A percentile compares a stretch with the other conserved stretches of the same genome.
Conservation (phyloP, 2,797 vertebrate species). For the Melanotaenia trifasciata region DNA sequence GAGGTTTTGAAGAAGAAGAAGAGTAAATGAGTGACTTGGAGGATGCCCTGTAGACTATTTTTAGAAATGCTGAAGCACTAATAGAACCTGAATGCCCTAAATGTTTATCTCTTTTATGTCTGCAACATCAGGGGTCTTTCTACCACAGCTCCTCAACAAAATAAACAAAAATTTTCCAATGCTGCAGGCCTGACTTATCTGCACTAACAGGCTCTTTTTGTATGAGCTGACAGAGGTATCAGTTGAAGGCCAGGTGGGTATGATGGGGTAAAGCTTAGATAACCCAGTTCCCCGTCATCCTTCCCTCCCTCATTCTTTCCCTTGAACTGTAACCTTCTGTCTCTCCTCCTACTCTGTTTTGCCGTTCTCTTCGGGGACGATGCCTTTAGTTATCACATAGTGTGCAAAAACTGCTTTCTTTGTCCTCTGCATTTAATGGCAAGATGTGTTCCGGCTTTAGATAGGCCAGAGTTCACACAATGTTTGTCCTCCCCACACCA, state of each 20-base stretch:
- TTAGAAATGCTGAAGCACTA: constrained; percentile 59
- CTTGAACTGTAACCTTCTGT: constrained; percentile 69
- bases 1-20: constrained; percentile 40
- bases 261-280: constrained; percentile 23
- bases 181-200: constrained; percentile 41
- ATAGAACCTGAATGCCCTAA: constrained; percentile 44
- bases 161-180: constrained; percentile 5
- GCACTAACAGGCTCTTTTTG: constrained; percentile 26
- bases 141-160: constrained; percentile 3
- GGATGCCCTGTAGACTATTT: constrained; percentile 44
- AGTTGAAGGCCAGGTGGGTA: constrained; percentile 54
- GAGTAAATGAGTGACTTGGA: constrained; percentile 24
- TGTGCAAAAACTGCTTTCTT: constrained; percentile 23
- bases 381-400: constrained; percentile 32
- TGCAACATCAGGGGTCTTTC: constrained; percentile 8
- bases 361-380: constrained; percentile 22
- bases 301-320: constrained; percentile 71
- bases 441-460: constrained; percentile 17
- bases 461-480: constrained; percentile 40
- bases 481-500: constrained; percentile 23
- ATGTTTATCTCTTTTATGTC: constrained; percentile 48
- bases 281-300: constrained; percentile 42
- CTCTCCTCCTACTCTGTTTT: constrained; percentile 52
- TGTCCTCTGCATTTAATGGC: constrained; percentile 4
- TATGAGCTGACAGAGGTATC: constrained; percentile 43